These are phyloP conservation scores for Gobius niger DNA, from an alignment of 2,113 vertebrate species.

Conservation along the genomic window DNA sequence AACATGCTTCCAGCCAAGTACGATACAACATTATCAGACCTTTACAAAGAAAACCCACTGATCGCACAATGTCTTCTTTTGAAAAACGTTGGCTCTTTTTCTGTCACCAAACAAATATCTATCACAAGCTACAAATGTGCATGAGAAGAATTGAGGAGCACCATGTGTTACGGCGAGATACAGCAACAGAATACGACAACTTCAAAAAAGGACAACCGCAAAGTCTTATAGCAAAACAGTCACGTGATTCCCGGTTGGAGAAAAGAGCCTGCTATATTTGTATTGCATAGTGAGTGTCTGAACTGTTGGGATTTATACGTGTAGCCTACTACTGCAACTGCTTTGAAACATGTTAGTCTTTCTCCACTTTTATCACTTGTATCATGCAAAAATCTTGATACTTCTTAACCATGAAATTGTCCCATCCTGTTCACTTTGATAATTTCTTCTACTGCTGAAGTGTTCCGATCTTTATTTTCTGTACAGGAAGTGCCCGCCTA, in stretches of 20 bases:
- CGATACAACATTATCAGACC: conserved; percentile 58
- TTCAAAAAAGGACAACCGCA: conserved; percentile 36
- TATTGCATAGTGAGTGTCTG: conserved; percentile 70
- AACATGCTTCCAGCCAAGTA: conserved; percentile 62
- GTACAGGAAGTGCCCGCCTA: too few relatives aligned
- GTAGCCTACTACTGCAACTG: too few relatives aligned
- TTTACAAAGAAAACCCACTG: conserved; percentile 42
- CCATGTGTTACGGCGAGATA: conserved; percentile 46
- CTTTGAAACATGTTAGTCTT: too few relatives aligned
- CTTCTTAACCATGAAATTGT: too few relatives aligned
- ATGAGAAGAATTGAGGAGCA: conserved; percentile 57
- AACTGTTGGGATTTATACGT: conserved; percentile 36
- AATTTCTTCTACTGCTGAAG: too few relatives aligned
- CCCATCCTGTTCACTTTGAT: too few relatives aligned
- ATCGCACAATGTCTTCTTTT: conserved; percentile 36
- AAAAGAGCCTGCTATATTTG: conserved; percentile 37
- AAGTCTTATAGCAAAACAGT: conserved; percentile 21
- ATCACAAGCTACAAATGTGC: conserved; percentile 61
- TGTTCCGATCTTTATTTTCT: too few relatives aligned
- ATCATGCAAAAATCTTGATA: too few relatives aligned
- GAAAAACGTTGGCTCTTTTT: conserved; percentile 47
- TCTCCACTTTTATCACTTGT: too few relatives aligned
- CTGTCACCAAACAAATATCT: conserved; percentile 43
- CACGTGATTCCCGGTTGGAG: conserved; percentile 4
- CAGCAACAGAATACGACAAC: conserved; percentile 39